Evolutionary conservation across 2,888 invertebrate species (phyloP).

Genomic region (Achlya flavicornis): DNA sequence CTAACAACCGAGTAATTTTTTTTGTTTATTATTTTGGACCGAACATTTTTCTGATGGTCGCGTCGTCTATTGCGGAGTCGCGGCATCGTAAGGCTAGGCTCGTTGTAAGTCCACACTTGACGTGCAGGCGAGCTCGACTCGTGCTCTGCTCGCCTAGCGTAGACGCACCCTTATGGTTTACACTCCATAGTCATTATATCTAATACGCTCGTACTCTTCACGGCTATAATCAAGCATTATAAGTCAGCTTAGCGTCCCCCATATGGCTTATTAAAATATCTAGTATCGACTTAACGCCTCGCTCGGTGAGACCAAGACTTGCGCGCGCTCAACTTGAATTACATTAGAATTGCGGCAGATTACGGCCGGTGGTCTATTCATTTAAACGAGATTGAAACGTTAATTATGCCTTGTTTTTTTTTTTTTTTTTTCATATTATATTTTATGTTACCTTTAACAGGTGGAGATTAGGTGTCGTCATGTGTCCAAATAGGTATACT

Average conservation of each 20-base stretch:
- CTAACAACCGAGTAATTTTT: too few species aligned
- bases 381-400: not conserved
- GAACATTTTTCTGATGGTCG: too few species aligned
- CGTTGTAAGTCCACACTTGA: too few species aligned
- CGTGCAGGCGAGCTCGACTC: too few species aligned
- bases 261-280: not conserved
- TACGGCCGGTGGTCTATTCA: not conserved
- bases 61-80: too few species aligned
- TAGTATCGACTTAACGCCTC: constrained; percentile 6
- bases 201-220: not conserved
- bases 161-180: too few species aligned
- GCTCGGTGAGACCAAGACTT: not conserved
- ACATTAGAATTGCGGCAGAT: constrained; percentile 4
- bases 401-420: not conserved
- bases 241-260: not conserved
- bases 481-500: too few species aligned
- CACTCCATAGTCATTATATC: not conserved
- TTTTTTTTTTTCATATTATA: not conserved
- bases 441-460: too few species aligned
- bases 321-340: constrained; percentile 2
- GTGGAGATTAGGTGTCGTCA: too few species aligned
- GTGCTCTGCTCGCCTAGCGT: too few species aligned
- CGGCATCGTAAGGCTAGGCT: too few species aligned
- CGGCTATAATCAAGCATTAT: not conserved
- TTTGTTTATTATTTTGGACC: too few species aligned